phyloP scores from a whole-genome alignment of 2,113 vertebrate species.

The Promerops cafer region DNA sequence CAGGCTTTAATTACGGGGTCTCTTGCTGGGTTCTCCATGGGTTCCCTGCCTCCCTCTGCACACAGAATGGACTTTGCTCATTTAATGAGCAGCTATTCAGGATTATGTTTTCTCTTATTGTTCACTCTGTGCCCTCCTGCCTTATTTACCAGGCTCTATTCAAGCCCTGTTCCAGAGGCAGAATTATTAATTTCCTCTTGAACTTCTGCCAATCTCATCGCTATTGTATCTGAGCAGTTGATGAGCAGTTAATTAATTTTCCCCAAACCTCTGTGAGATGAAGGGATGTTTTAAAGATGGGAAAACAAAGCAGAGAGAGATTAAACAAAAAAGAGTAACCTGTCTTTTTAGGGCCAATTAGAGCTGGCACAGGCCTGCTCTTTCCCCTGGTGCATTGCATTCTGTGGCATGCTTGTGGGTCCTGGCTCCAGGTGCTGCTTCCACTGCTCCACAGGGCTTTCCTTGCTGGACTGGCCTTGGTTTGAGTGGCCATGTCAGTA shows the following conservation, averaged over 20 bases:
- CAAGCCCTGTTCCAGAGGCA: neutral
- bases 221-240: slow-evolving; percentile 1
- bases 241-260: slow-evolving; percentile 35
- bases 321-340: neutral
- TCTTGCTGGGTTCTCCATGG: neutral
- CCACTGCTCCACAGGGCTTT: neutral
- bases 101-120: slow-evolving; percentile 11
- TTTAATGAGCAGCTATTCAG: slow-evolving; percentile 37
- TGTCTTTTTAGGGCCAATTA: neutral
- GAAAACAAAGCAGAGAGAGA: neutral
- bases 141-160: slow-evolving; percentile 21
- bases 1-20: neutral
- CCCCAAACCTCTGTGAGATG: neutral
- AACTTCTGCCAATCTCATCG: neutral
- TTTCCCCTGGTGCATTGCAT: neutral
- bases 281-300: neutral
- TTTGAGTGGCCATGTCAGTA: neutral
- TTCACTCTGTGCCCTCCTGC: slow-evolving; percentile 1
- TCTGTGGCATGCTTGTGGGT: neutral
- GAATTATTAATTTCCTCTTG: slow-evolving; percentile 47
- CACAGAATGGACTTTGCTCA: neutral
- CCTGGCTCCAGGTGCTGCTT: neutral
- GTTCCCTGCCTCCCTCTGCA: neutral
- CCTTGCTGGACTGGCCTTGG: neutral
- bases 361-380: neutral